Percentiles rank a stretch among this genome's conserved stretches.
These are phyloP conservation scores for Amazona vittata DNA, from an alignment of 2,113 vertebrate genomes.

Conservation along the genomic window DNA sequence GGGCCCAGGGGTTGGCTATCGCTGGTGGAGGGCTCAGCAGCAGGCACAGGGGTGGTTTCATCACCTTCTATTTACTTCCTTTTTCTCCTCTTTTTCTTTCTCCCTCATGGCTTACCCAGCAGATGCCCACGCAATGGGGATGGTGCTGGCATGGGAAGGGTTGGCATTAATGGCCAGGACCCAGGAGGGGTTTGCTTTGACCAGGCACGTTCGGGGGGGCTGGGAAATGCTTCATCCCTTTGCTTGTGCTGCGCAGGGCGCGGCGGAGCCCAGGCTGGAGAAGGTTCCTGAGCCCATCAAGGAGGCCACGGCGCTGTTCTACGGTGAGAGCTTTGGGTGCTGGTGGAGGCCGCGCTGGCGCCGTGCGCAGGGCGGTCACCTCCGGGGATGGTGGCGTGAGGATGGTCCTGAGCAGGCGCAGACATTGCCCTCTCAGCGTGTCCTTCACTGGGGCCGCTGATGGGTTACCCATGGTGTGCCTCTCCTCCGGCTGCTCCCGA, in stretches of 20 bases:
- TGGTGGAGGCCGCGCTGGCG: not conserved
- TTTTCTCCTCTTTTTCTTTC: no score
- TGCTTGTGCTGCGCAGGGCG: constrained; percentile 67
- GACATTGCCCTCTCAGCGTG: fast-evolving
- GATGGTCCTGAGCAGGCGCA: not conserved
- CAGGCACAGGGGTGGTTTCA: fast-evolving
- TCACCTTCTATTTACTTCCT: fast-evolving
- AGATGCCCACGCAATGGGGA: not conserved
- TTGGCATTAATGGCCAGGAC: not conserved
- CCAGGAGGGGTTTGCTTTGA: not conserved
- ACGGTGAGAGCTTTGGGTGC: constrained; percentile 73
- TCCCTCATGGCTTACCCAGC: fast-evolving
- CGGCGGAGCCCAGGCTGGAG: constrained; percentile 72
- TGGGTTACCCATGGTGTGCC: not conserved
- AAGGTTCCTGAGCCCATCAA: constrained; percentile 92
- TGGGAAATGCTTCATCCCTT: not conserved
- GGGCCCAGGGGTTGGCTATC: fast-evolving
- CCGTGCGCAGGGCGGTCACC: not conserved
- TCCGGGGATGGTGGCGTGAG: fast-evolving
- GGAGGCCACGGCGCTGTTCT: constrained; percentile 89
- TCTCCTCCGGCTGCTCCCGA: not conserved
- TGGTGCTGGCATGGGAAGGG: not conserved
- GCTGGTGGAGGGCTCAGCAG: not conserved
- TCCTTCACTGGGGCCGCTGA: fast-evolving
- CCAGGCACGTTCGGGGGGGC: not conserved